Conservation (phyloP, 2,797 vertebrate species). For the Cryptoprocta ferox region DNA sequence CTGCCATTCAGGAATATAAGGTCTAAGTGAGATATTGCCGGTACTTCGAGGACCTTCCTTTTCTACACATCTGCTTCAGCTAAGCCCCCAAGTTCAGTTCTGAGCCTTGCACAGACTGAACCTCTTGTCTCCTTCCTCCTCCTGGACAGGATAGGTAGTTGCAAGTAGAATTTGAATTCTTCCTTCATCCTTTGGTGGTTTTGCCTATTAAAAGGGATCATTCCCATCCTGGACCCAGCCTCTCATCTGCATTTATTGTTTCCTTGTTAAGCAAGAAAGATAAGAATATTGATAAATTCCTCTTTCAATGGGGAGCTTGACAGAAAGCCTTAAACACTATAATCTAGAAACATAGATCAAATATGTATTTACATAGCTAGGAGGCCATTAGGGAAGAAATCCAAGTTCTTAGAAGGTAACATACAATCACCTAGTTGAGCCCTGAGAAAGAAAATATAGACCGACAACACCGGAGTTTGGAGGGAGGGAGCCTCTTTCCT, state of each 20-base stretch:
- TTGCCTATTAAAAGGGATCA: neutral
- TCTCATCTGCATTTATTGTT: neutral
- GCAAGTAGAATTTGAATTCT: neutral
- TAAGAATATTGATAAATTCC: slow-evolving; percentile 43
- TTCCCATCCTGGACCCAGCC: neutral
- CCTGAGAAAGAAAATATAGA: slow-evolving; percentile 38
- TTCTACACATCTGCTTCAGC: neutral
- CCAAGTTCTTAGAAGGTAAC: neutral
- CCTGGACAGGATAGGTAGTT: neutral
- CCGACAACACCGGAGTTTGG: accelerated
- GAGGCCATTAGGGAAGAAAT: slow-evolving; percentile 47
- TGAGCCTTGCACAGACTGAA: neutral
- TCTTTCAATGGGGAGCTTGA: neutral
- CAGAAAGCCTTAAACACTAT: slow-evolving; percentile 52
- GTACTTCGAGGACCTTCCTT: neutral
- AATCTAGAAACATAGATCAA: slow-evolving; percentile 43
- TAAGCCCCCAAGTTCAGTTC: neutral
- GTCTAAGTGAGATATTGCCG: neutral
- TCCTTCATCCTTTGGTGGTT: neutral
- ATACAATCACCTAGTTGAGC: neutral
- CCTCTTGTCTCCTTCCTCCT: neutral
- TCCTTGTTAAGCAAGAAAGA: slow-evolving; percentile 4
- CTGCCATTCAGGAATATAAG: neutral
- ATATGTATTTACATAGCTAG: slow-evolving; percentile 16
- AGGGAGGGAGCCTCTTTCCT: neutral